Percentiles rank a stretch among this genome's conserved stretches.
These are phyloP conservation scores for Pithecia hirsuta DNA, from an alignment of 2,797 vertebrate genomes.

Conservation along the genomic window DNA sequence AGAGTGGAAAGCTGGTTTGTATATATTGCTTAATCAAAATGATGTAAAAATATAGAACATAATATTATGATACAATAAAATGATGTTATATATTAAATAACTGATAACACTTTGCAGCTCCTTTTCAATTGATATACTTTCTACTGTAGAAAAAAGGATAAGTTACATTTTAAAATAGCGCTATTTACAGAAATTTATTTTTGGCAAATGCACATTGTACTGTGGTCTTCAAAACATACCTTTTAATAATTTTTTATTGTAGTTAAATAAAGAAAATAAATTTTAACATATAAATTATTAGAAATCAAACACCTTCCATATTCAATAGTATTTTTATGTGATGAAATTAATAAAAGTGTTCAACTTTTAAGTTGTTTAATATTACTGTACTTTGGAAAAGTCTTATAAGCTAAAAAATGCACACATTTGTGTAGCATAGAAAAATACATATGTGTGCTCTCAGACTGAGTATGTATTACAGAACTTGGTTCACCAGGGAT, in stretches of 20 bases:
- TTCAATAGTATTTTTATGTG: not conserved
- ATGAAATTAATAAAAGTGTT: not conserved
- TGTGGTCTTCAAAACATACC: not conserved
- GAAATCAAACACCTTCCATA: too few species aligned
- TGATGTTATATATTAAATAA: not conserved
- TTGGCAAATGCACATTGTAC: not conserved
- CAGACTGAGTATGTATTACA: slow-evolving; percentile 24
- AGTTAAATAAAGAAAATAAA: not conserved
- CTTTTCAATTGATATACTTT: not conserved
- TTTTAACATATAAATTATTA: not conserved
- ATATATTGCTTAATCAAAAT: not conserved
- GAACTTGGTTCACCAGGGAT: slow-evolving; percentile 30
- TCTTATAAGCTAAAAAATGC: not conserved
- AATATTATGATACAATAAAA: not conserved
- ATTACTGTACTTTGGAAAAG: not conserved
- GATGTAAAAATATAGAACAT: not conserved
- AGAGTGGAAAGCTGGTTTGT: not conserved
- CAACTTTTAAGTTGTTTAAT: not conserved
- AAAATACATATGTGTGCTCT: not conserved
- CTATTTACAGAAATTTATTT: not conserved
- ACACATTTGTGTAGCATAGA: not conserved
- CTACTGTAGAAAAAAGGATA: not conserved
- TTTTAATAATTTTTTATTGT: not conserved
- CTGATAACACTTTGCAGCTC: not conserved
- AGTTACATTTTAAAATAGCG: not conserved